Conservation (phyloP, 1,140 invertebrate species). For the Bathynomus jamesi region DNA sequence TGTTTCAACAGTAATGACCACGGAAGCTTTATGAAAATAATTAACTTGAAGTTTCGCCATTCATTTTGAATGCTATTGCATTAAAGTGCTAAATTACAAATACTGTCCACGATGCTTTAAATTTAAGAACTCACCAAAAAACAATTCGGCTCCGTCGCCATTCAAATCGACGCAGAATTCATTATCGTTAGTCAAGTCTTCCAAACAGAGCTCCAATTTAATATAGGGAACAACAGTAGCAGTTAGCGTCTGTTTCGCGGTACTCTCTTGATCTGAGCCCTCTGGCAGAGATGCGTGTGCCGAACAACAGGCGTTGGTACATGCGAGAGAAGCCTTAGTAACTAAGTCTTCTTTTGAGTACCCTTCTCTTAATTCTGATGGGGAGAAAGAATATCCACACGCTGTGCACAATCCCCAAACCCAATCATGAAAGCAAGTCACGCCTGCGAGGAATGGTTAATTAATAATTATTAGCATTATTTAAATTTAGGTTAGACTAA, state of each 20-base stretch:
- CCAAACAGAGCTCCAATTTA: not conserved
- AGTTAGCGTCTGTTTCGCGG: too few relatives aligned
- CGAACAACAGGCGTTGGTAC: too few relatives aligned
- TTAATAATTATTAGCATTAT: too few relatives aligned
- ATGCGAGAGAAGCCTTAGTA: not conserved
- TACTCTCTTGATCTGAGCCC: too few relatives aligned
- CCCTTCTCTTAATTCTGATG: not conserved
- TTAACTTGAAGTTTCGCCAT: too few relatives aligned
- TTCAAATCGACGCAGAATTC: not conserved
- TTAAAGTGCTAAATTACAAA: too few relatives aligned
- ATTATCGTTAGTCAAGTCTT: not conserved
- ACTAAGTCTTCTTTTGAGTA: not conserved
- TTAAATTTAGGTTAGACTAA: too few relatives aligned
- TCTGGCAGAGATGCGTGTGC: too few relatives aligned
- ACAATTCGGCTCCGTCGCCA: not conserved
- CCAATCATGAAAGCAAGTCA: not conserved
- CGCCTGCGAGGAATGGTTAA: not conserved
- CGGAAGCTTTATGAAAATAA: too few relatives aligned
- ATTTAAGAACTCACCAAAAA: not conserved
- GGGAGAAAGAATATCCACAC: not conserved
- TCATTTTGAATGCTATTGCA: too few relatives aligned
- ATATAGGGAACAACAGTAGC: not conserved
- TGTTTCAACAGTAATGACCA: too few relatives aligned
- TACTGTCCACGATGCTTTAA: too few relatives aligned
- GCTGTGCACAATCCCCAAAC: not conserved